Evolutionary conservation across 2,888 invertebrate genomes (phyloP), one percentile per base, ranked within the genome.

Genomic region (Plusia festucae): DNA sequence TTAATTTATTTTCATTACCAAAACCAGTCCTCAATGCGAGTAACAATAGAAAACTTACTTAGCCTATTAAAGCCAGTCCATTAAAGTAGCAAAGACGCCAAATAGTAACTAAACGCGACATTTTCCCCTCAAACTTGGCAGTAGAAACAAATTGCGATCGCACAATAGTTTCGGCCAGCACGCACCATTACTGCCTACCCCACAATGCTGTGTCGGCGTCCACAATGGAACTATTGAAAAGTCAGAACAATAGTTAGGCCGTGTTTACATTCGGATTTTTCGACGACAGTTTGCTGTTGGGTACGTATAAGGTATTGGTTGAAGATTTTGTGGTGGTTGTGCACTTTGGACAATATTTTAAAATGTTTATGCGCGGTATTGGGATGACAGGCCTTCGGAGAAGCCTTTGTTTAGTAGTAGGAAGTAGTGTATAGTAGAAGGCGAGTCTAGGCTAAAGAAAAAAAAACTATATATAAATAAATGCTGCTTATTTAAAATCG

Each of bases 191-290:
- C 79, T 78, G 72, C 61, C 61, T 82, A 78, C 74, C 65, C 73
- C 62, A 78, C 76, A 79, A 72, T 61, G 75, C 79, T 69, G 53
- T 59, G 77, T 73, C 70, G 78, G 62, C 69, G 68, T 64, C 69
- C 76, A 81, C 79, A 79, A 79, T 81, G 61, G 90, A 73, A 82
- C 83, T 85, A 90, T 91, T 90, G 89, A 91, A 90, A 89, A 73
- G 76, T 79, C 80, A 72, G 85, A 87, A 92, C 91, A 92, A 92
- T 91, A 87, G 90, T 86, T 84, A 84, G 84, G 84, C 83, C 67
- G 77, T 86, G 91, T 90, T 87, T 89, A 88, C 88, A 89, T 85
- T 79, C 81, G 73, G 77, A 73, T 83, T 82, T 79, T 83, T 83
- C 70, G 73, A 73, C 73, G 87, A 82, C 88, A 89, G 88, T 85